Evolutionary conservation across 2,113 vertebrate genomes (phyloP).

Genomic region (Dryoscopus gambensis): DNA sequence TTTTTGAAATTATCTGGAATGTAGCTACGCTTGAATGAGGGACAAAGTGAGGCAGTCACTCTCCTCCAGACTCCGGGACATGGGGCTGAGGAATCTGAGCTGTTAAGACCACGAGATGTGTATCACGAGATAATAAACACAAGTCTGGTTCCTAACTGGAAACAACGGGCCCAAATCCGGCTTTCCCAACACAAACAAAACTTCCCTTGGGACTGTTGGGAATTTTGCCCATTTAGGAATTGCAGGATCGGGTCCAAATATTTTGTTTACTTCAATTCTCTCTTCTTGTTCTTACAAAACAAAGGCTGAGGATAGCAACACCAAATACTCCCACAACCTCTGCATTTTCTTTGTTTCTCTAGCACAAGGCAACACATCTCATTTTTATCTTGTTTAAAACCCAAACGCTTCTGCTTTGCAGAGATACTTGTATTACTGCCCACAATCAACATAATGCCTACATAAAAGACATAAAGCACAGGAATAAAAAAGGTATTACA

Average conservation of each 20-base stretch:
- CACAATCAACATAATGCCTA: background rate
- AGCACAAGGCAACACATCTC: background rate
- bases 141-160: conserved; percentile 35
- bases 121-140: conserved; percentile 27
- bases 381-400: conserved; percentile 1
- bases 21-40: background rate
- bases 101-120: background rate
- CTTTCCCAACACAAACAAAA: conserved; percentile 57
- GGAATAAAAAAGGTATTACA: background rate
- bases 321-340: conserved; percentile 41
- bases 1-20: background rate
- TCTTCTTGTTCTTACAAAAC: conserved; percentile 50
- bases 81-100: background rate
- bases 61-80: background rate
- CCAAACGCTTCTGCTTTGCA: background rate
- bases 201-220: conserved; percentile 30
- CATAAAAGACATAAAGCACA: background rate
- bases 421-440: background rate
- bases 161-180: conserved; percentile 43
- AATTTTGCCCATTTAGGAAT: conserved; percentile 54
- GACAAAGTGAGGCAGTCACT: background rate
- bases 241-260: conserved; percentile 48
- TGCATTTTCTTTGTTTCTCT: conserved; percentile 40
- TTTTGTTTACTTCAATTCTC: conserved; percentile 60
- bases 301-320: conserved; percentile 37